phyloP scores from a whole-genome alignment of 2,113 vertebrate species.

The Oncorhynchus keta region DNA sequence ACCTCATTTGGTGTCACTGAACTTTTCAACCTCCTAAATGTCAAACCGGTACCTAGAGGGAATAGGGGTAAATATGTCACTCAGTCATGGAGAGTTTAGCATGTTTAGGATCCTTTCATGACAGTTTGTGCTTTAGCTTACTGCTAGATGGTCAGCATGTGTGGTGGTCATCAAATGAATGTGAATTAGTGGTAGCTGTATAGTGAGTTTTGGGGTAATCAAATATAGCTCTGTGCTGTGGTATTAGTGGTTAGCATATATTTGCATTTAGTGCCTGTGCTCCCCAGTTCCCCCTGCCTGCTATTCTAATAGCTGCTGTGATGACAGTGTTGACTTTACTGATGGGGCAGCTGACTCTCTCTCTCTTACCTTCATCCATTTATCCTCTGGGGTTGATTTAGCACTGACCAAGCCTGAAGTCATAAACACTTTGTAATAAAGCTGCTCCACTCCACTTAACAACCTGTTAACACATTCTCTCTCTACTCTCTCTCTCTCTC shows the following conservation, averaged over 20 bases:
- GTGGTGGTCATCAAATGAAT: no score
- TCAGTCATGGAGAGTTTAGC: not conserved
- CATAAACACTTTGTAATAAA: slow-evolving; percentile 6
- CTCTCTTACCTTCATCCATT: slow-evolving; percentile 29
- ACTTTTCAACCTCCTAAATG: not conserved
- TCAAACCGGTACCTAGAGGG: not conserved
- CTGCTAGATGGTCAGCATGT: no score
- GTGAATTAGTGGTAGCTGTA: no score
- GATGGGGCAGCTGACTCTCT: slow-evolving; percentile 22
- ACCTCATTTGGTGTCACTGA: not conserved
- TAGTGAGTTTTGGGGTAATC: no score
- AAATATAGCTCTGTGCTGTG: not conserved
- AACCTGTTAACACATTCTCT: slow-evolving; percentile 28
- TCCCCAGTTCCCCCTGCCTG: slow-evolving; percentile 45
- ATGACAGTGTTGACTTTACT: slow-evolving; percentile 64
- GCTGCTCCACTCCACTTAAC: slow-evolving; percentile 1
- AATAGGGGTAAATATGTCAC: not conserved
- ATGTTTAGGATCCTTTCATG: not conserved
- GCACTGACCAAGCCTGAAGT: slow-evolving; percentile 1
- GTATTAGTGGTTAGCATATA: not conserved
- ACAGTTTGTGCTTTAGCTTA: not conserved
- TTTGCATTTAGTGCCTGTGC: slow-evolving; percentile 17
- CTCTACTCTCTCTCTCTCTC: slow-evolving; percentile 2
- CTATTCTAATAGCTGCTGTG: slow-evolving; percentile 55
- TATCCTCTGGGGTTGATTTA: slow-evolving; percentile 10